Base-by-base conservation (phyloP, 2,113 vertebrate genomes). In the Callorhinus ursinus region DNA sequence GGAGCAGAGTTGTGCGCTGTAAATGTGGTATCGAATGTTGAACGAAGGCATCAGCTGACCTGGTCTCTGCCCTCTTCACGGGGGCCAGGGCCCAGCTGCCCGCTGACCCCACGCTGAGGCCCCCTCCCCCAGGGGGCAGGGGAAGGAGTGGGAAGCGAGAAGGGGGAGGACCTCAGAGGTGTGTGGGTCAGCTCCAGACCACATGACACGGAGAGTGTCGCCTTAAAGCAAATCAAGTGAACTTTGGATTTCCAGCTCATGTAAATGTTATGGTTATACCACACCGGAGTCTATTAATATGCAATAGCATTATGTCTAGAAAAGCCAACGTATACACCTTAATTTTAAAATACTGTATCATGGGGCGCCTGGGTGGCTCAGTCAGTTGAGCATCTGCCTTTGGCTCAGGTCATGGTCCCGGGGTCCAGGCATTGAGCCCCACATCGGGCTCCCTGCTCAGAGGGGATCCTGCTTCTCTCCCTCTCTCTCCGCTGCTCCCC, bases 191-290 rank as follows among this genome's bases (percentile, higher is more conserved):
- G 5, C 71, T 74, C 36, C 22, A 42, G 39, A 42, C 36, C 71
- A 13, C 39, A 74, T 2, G 7, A 22, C 11, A 6, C 24, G 5
- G 36, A 46, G 22, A 7, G 22, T 9, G 22, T 15, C 24, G 3
- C 39, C 13, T 0, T 28, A 46, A 15, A 28, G 72, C 39, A 15
- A 15, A 16, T 14, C 39, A 46, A 26, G 24, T 26, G 12, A 28
- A 26, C 39, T 26, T 15, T 4, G 24, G 39, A 26, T 74, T 46
- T 15, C 39, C 36, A 22, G 36, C 2, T 0, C 21, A 22, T 5
- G 6, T 5, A 2, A 39, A 22, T 0, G 36, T 24, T 7, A 42
- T 1, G 2, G 10, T 72, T 5, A 39, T 2, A 3, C 71, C 36
- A 13, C 10, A 59, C 57, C 3, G 9, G 24, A 24, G 57, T 4